Conservation (phyloP, 2,113 vertebrate genomes). For the Strigops habroptila region DNA sequence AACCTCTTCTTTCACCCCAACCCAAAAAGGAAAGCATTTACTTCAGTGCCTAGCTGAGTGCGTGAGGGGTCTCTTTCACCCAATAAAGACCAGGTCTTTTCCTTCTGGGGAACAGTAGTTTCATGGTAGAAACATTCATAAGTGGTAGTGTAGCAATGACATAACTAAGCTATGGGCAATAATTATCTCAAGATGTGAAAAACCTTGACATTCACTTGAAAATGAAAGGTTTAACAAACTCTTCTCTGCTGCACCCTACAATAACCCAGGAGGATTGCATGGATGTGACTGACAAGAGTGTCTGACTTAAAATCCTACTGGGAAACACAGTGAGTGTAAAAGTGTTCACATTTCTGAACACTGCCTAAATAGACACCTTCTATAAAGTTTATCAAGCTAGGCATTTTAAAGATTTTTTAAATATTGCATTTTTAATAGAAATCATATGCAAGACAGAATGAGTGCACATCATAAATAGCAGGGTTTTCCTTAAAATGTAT, state of each 20-base stretch:
- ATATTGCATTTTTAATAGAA: neutral
- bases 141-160: neutral
- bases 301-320: neutral
- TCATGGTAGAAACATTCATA: neutral
- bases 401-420: neutral
- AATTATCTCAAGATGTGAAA: neutral
- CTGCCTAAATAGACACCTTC: neutral
- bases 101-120: neutral
- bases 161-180: neutral
- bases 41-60: neutral
- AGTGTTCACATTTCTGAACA: neutral
- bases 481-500: neutral
- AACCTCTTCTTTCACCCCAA: neutral
- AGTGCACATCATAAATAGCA: neutral
- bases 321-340: neutral
- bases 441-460: neutral
- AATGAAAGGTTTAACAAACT: neutral
- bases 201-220: neutral
- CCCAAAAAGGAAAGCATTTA: neutral
- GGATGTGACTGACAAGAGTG: neutral
- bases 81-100: neutral
- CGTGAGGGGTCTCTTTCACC: neutral
- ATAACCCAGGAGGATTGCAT: neutral
- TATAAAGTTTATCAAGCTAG: neutral
- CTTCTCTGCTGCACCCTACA: neutral